Conservation (phyloP, 2,797 vertebrate species). For the Malacoctenus gilli region DNA sequence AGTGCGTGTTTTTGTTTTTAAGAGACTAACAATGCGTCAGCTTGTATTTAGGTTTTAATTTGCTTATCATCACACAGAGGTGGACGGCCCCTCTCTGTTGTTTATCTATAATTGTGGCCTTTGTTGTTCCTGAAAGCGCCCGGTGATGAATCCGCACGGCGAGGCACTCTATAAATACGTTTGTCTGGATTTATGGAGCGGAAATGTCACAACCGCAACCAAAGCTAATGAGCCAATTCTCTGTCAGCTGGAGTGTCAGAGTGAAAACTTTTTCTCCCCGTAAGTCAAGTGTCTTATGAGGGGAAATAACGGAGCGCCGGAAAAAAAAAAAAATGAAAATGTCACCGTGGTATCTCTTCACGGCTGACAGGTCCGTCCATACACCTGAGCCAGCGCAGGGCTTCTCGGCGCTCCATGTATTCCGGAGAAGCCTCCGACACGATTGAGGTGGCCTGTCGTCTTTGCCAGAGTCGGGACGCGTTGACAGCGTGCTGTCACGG, state of each 20-base stretch:
- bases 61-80: not conserved
- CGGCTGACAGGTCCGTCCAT: slow-evolving; percentile 58
- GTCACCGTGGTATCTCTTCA: slow-evolving; percentile 57
- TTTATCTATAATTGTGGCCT: slow-evolving; percentile 22
- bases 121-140: slow-evolving; percentile 41
- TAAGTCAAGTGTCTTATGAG: slow-evolving; percentile 61
- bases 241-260: slow-evolving; percentile 54
- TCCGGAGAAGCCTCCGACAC: slow-evolving; percentile 32
- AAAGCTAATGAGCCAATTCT: slow-evolving; percentile 65
- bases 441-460: slow-evolving; percentile 30
- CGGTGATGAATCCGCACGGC: slow-evolving; percentile 44
- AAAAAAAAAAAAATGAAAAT: slow-evolving; percentile 68
- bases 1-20: too few relatives aligned
- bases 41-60: too few relatives aligned
- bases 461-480: slow-evolving; percentile 47
- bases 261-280: slow-evolving; percentile 31
- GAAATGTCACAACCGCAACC: slow-evolving; percentile 57
- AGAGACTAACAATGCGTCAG: too few relatives aligned
- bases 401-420: slow-evolving; percentile 40
- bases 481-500: slow-evolving; percentile 35
- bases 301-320: slow-evolving; percentile 53
- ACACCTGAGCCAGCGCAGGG: slow-evolving; percentile 32
- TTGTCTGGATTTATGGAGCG: slow-evolving; percentile 48
- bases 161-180: slow-evolving; percentile 53
- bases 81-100: not conserved